Percentiles rank a stretch among this genome's conserved stretches.
phyloP scores from a whole-genome alignment of 2,888 invertebrate genomes.

The Pocota personata region DNA sequence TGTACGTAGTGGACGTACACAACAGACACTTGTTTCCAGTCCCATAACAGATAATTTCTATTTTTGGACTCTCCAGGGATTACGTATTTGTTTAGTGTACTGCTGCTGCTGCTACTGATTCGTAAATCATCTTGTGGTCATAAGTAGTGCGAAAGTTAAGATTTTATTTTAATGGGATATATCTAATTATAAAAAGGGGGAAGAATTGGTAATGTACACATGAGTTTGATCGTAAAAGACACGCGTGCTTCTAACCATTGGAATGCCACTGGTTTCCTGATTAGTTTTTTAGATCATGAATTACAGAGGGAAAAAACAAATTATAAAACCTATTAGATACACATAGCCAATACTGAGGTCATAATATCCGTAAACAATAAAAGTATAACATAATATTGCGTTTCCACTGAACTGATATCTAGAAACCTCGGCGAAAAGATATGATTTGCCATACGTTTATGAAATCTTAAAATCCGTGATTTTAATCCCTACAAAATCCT shows the following conservation, averaged over 20 bases:
- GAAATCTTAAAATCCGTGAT: too few relatives aligned
- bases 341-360: background rate
- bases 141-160: slow-evolving; percentile 1
- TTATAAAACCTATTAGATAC: background rate
- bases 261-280: slow-evolving; percentile 10
- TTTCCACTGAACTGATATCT: too few relatives aligned
- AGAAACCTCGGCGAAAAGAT: too few relatives aligned
- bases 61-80: slow-evolving; percentile 34
- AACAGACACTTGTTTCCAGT: slow-evolving; percentile 35
- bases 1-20: slow-evolving; percentile 8
- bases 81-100: slow-evolving; percentile 21
- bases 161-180: background rate
- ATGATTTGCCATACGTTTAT: too few relatives aligned
- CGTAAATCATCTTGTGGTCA: slow-evolving; percentile 11
- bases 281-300: slow-evolving; percentile 1
- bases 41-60: slow-evolving; percentile 51
- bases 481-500: too few relatives aligned
- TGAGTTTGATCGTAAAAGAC: background rate
- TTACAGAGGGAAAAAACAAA: background rate
- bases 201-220: background rate
- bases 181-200: background rate
- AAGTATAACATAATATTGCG: too few relatives aligned
- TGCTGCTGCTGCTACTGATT: background rate
- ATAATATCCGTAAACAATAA: too few relatives aligned
- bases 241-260: background rate